A percentile compares a stretch with the other conserved stretches of the same genome.
phyloP scores from a whole-genome alignment of 2,888 invertebrate species.

The Pherbina coryleti region DNA sequence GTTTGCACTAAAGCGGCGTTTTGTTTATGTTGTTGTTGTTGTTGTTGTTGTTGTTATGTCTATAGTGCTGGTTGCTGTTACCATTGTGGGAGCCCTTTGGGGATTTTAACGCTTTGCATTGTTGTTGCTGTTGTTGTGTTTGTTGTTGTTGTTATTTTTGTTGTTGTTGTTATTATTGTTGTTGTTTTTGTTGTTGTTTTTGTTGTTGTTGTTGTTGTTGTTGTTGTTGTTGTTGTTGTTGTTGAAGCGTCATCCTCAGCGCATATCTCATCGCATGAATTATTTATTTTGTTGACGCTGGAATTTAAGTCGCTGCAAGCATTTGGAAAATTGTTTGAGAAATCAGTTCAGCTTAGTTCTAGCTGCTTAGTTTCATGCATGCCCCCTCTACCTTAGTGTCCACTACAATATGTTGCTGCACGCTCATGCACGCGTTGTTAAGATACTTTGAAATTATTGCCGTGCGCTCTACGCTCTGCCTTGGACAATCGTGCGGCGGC shows the following conservation, averaged over 20 bases:
- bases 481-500: not conserved
- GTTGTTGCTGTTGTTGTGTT: not conserved
- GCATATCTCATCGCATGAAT: slow-evolving; percentile 36
- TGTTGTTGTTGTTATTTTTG: slow-evolving; percentile 3
- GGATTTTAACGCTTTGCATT: not conserved
- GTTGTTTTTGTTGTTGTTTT: not conserved
- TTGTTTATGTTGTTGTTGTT: slow-evolving; percentile 14
- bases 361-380: not conserved
- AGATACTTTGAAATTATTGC: not conserved
- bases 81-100: not conserved
- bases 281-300: slow-evolving; percentile 35
- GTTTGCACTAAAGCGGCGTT: not conserved
- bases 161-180: slow-evolving; percentile 3
- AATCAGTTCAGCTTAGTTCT: slow-evolving; percentile 11
- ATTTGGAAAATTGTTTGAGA: slow-evolving; percentile 29
- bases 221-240: slow-evolving; percentile 7
- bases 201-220: not conserved
- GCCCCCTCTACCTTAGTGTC: not conserved
- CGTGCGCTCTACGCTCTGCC: not conserved
- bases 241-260: not conserved
- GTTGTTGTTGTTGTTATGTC: not conserved
- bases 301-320: slow-evolving; percentile 31
- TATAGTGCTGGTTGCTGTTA: not conserved
- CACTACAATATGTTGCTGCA: too few relatives aligned
- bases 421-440: too few relatives aligned